Base-by-base conservation (phyloP, 2,888 invertebrate genomes). In the Pseudococcus jackbeardsleyi region DNA sequence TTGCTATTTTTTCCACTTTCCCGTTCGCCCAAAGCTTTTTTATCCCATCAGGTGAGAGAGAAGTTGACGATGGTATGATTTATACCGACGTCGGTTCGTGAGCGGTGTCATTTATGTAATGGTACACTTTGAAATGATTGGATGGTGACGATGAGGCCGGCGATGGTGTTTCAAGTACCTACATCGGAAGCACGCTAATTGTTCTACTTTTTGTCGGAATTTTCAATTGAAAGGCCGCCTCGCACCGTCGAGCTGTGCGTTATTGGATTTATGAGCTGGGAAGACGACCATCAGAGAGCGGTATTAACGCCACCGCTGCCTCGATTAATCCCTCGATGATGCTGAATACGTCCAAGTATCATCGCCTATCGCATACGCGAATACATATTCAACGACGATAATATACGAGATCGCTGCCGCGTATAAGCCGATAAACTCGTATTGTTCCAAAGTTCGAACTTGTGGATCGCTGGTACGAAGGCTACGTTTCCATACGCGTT, bases 361-460 rank as follows among this genome's bases (percentile, higher is more conserved):
- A 7, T 5, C 59, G 1, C 4, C 59, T 7, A 59, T 8, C n/a
- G 59, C 11, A 22, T 64, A 8, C 12, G 9, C 22, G 22, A 19
- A 19, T 22, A 22, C 64, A 64, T 64, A 64, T 64, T 64, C 22
- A 22, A 22, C 64, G 22, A 12, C 64, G 64, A 22, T 64, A 64
- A 7, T n/a, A 64, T 64, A 64, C 64, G 19, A 22, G 64, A 64
- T 64, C 22, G 22, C 22, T 64, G 19, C 59, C 64, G 19, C 22
- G 64, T 64, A 64, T 72, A 72, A 72, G 72, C 33, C 72, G 72
- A 72, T 72, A 72, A 72, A 72, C 72, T 33, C 33, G 72, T 39
- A 72, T 72, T 72, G 72, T 72, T 72, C 22, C 5, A 12, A 72
- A 72, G 72, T 72, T 72, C 17, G 19, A 72, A 72, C 72, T 72